These are phyloP conservation scores for Clupea harengus DNA, from an alignment of 2,113 vertebrate genomes.

Conservation along the genomic window DNA sequence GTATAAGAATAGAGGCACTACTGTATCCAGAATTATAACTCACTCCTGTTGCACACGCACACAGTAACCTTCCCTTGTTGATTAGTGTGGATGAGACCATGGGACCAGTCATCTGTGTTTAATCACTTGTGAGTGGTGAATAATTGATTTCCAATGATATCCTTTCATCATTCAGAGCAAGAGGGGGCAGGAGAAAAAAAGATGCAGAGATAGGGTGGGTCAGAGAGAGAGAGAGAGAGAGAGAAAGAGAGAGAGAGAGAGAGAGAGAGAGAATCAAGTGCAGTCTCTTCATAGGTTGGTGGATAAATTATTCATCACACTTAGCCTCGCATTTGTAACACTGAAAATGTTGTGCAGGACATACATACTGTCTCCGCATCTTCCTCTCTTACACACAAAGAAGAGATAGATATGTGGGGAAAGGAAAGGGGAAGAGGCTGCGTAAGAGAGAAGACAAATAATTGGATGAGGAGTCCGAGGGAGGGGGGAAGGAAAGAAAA, in stretches of 20 bases:
- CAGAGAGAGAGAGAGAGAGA: slow-evolving; percentile 10
- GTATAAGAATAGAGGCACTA: neutral
- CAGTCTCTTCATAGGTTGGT: neutral
- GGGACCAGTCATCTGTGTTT: slow-evolving; percentile 26
- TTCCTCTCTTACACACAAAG: too few relatives aligned
- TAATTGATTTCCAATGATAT: slow-evolving; percentile 11
- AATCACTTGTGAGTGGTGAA: slow-evolving; percentile 9
- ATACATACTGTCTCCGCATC: neutral
- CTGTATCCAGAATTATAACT: neutral
- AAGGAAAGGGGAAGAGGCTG: neutral
- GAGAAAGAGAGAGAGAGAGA: neutral
- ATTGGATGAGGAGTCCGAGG: neutral
- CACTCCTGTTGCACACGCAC: neutral
- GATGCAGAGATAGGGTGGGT: neutral
- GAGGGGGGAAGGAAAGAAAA: neutral
- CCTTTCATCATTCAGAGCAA: slow-evolving; percentile 26
- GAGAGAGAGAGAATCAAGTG: neutral
- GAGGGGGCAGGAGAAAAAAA: neutral
- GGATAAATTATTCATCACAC: neutral
- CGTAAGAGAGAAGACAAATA: neutral
- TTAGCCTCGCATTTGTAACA: neutral
- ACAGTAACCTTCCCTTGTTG: neutral
- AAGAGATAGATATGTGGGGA: neutral
- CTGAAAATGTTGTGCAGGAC: neutral
- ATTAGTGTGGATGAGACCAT: neutral